Base-by-base conservation (phyloP, 2,888 invertebrate species). In the Acrobeloides nanus region DNA sequence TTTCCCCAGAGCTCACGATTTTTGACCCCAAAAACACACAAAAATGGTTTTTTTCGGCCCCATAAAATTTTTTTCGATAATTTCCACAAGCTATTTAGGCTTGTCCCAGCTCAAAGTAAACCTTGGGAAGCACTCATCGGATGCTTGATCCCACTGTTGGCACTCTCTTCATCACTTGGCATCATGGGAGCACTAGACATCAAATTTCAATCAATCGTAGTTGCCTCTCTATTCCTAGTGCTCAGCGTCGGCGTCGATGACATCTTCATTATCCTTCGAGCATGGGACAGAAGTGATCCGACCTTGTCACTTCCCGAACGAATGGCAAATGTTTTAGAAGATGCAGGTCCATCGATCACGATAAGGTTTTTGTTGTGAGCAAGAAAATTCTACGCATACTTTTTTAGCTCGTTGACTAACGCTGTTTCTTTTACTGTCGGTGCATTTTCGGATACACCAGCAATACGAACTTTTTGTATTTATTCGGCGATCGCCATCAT, bases 191-290 rank as follows among this genome's bases (percentile, higher is more conserved):
- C 56, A 17, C 49, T 51, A 38, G 59, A 57, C 12, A 55, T 59
- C 23, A 57, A 59, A 24, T 66, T 62, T 46, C 66, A 68, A 46
- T 66, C 68, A 15, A 68, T 67, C 26, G 64, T 67, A 32, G 67
- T 67, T 17, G 68, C 68, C 6, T 60, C 68, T 2, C 48, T 67
- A 12, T 67, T 67, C 48, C 53, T 67, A 33, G 67, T 67, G 6
- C 49, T 69, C n/a, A 68, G 68, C 12, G 67, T 67, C 34, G 67
- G 68, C 18, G 64, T 67, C 17, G 67, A 67, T 42, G 67, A 67
- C 39, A 61, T 67, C n/a, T 67, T 67, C 51, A 67, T 67, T 38
- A 53, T 66, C 25, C 50, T 41, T n/a, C 20, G 53, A 4, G 53
- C 53, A 6, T 53, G 53, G 53, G 54, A 59, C 29, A 42, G 57